Evolutionary conservation across 2,797 vertebrate species (phyloP).

Genomic region (Paguma larvata): DNA sequence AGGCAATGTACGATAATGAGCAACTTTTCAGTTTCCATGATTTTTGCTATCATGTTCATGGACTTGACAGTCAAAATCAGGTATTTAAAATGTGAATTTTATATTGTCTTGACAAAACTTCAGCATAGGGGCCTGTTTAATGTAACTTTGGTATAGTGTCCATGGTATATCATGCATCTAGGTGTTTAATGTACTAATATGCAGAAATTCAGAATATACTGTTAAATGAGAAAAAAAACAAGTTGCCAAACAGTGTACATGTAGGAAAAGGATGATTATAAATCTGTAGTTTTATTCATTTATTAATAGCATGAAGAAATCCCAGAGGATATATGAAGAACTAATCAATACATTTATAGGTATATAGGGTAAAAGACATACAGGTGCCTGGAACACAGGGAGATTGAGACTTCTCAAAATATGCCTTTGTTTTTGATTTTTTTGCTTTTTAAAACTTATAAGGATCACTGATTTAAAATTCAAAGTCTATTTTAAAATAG

Average conservation of each 20-base stretch:
- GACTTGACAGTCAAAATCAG: constrained; percentile 32
- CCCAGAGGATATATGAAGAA: not conserved
- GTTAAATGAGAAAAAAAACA: not conserved
- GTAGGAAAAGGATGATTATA: not conserved
- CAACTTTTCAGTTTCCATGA: not conserved
- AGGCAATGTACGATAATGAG: not conserved
- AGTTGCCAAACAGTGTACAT: not conserved
- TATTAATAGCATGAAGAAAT: not conserved
- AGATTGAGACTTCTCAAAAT: not conserved
- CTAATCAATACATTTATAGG: not conserved
- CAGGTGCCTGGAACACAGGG: not conserved
- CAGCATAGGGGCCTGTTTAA: not conserved
- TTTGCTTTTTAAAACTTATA: not conserved
- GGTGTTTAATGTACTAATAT: not conserved
- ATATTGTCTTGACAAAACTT: constrained; percentile 9
- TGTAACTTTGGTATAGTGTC: not conserved
- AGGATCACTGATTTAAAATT: not conserved
- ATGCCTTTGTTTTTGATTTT: not conserved
- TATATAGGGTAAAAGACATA: not conserved
- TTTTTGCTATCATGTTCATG: constrained; percentile 52
- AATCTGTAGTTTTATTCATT: not conserved
- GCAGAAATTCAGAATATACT: not conserved
- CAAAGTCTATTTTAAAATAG: not conserved
- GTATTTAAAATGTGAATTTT: constrained; percentile 29
- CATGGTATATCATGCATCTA: not conserved